phyloP scores from a whole-genome alignment of 1,140 invertebrate genomes.

The Armadillidium nasatum region DNA sequence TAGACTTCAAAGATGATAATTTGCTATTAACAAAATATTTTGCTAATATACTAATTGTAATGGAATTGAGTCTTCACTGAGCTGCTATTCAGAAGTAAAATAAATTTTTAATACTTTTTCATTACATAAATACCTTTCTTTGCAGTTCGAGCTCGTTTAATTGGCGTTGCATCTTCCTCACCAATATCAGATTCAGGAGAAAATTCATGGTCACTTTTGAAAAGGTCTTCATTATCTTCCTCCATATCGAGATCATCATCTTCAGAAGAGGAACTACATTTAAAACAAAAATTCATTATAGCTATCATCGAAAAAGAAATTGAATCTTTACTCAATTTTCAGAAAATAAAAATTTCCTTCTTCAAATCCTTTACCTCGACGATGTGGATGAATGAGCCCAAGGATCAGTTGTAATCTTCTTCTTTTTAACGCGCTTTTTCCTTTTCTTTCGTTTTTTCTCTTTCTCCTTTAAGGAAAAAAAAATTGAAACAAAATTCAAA shows the following conservation, averaged over 20 bases:
- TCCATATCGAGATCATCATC: slow-evolving; percentile 53
- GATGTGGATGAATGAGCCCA: slow-evolving; percentile 37
- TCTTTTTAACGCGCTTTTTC: slow-evolving; percentile 50
- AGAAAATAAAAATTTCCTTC: neutral
- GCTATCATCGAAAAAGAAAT: neutral
- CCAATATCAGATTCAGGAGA: slow-evolving; percentile 66
- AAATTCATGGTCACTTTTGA: slow-evolving; percentile 86
- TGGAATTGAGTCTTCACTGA: too few relatives aligned
- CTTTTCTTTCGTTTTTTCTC: slow-evolving; percentile 45
- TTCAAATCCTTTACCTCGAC: neutral
- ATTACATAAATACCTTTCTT: slow-evolving; percentile 54
- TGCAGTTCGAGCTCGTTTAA: slow-evolving; percentile 63
- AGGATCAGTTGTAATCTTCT: slow-evolving; percentile 36
- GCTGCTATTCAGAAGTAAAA: too few relatives aligned
- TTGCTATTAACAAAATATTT: too few relatives aligned
- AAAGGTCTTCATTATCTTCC: slow-evolving; percentile 56
- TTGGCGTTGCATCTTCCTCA: slow-evolving; percentile 56
- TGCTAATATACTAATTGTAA: too few relatives aligned
- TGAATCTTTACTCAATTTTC: neutral
- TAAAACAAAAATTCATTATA: slow-evolving; percentile 44
- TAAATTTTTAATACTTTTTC: too few relatives aligned
- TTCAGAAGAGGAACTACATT: slow-evolving; percentile 53
- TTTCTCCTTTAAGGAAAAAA: slow-evolving; percentile 40
- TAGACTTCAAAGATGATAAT: too few relatives aligned
- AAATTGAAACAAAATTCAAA: too few relatives aligned